Evolutionary conservation across 2,113 vertebrate species (phyloP).

Genomic region (Serilophus lunatus): DNA sequence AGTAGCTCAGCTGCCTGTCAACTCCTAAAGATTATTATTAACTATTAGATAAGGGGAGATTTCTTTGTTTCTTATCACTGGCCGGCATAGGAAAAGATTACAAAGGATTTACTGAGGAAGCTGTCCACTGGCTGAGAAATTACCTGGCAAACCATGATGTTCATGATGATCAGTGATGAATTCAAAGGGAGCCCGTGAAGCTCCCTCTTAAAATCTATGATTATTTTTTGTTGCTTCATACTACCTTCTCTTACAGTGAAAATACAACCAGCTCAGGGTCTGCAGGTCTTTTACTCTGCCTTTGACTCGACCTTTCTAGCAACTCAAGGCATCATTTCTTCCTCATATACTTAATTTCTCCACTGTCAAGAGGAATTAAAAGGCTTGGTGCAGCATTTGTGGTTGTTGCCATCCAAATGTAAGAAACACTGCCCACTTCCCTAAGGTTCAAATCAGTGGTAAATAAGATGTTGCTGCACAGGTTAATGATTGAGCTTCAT

Average conservation of each 20-base stretch:
- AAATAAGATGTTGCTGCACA: constrained; percentile 34
- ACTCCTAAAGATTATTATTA: not conserved
- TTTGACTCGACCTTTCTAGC: not conserved
- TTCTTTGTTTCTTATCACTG: not conserved
- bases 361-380: not conserved
- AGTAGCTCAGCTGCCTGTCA: not conserved
- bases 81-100: not conserved
- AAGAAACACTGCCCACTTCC: constrained; percentile 46
- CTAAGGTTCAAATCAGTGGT: constrained; percentile 39
- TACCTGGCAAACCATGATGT: not conserved
- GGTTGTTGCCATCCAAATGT: not conserved
- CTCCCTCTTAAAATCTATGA: not conserved
- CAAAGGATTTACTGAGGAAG: not conserved
- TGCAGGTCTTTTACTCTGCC: not conserved
- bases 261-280: not conserved
- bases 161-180: not conserved
- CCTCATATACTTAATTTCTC: not conserved
- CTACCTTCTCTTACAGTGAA: not conserved
- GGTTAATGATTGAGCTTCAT: constrained; percentile 60
- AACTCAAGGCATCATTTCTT: not conserved
- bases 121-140: not conserved
- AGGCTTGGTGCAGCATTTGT: not conserved
- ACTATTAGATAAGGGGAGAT: not conserved
- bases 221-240: not conserved
- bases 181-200: not conserved